Conservation (phyloP, 1,140 invertebrate species). For the Apolygus lucorum region DNA sequence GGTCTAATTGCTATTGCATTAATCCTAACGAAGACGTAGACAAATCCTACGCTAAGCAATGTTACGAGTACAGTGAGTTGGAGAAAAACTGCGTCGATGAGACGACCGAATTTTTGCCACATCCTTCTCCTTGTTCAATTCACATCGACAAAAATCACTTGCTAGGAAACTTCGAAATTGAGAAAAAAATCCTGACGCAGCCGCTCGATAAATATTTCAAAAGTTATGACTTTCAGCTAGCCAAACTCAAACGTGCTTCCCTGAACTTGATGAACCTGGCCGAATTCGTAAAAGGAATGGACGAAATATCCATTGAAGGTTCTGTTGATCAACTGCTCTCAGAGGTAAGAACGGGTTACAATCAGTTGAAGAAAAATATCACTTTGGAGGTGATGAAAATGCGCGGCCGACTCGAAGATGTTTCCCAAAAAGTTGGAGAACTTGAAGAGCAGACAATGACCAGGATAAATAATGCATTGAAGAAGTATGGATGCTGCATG, state of each 20-base stretch:
- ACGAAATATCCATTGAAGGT: not conserved
- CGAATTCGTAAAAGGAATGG: not conserved
- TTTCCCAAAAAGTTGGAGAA: not conserved
- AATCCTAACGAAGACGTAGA: not conserved
- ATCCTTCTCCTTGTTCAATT: not conserved
- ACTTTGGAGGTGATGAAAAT: not conserved
- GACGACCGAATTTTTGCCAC: not conserved
- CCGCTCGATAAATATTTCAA: too few relatives aligned
- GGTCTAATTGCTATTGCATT: not conserved
- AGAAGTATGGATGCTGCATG: not conserved
- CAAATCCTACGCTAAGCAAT: not conserved
- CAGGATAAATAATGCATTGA: not conserved
- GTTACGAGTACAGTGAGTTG: not conserved
- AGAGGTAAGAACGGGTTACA: not conserved
- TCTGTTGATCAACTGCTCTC: not conserved
- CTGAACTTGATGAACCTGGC: not conserved
- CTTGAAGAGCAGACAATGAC: not conserved
- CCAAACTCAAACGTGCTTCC: not conserved
- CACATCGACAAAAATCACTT: not conserved
- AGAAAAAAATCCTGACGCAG: too few relatives aligned
- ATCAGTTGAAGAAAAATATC: not conserved
- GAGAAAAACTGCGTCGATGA: not conserved
- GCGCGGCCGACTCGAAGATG: not conserved
- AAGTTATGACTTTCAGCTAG: not conserved
- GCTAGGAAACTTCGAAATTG: too few relatives aligned